Conservation (phyloP, 2,113 vertebrate genomes). For the Chroicocephalus ridibundus region DNA sequence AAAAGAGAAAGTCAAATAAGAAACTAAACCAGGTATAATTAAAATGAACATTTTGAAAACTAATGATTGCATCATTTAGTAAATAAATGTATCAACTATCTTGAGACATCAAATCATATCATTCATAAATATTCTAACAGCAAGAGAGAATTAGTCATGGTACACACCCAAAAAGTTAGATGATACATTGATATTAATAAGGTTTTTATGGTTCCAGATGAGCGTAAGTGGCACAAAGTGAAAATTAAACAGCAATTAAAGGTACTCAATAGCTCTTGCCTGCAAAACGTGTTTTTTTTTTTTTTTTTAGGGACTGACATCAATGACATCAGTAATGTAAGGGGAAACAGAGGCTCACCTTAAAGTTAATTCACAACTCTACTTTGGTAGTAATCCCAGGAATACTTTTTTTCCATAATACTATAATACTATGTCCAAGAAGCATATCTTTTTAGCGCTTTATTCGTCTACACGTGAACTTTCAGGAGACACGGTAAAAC, state of each 20-base stretch:
- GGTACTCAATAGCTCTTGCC: background rate
- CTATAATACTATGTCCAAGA: background rate
- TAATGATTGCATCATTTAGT: background rate
- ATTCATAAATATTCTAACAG: background rate
- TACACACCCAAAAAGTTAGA: background rate
- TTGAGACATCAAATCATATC: background rate
- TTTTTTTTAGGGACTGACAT: background rate
- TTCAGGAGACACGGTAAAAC: background rate
- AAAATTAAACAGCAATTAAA: background rate
- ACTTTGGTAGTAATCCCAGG: background rate
- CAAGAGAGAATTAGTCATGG: background rate
- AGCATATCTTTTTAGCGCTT: background rate
- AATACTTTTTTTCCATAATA: background rate
- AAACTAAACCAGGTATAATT: background rate
- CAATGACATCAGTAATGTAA: background rate
- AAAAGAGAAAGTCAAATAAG: background rate
- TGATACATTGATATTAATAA: background rate
- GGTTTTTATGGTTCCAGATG: background rate
- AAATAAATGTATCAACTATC: background rate
- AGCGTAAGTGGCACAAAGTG: background rate
- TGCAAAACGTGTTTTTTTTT: background rate
- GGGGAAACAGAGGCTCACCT: background rate
- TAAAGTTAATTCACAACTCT: background rate
- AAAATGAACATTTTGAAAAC: background rate
- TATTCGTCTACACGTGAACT: background rate